A percentile compares a stretch with the other conserved stretches of the same genome.
Evolutionary conservation across 2,797 vertebrate genomes (phyloP).

Genomic region (Aeoliscus strigatus): DNA sequence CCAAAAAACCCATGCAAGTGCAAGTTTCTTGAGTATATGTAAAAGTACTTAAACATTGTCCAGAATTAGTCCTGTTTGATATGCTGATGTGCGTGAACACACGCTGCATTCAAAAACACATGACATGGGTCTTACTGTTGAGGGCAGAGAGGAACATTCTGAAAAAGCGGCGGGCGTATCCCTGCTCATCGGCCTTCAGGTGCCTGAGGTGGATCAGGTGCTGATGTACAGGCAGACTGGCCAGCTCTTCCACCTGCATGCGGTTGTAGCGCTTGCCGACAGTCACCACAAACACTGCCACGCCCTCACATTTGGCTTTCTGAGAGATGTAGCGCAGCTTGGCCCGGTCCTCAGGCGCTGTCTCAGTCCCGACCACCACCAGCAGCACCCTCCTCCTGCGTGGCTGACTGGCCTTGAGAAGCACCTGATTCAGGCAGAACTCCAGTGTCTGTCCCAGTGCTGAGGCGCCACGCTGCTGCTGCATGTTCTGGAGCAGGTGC

Average conservation of each 20-base stretch:
- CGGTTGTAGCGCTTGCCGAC: constrained; percentile 66
- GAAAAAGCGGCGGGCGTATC: constrained; percentile 75
- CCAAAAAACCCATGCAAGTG: too few species aligned
- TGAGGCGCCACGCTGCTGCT: constrained; percentile 67
- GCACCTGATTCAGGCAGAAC: constrained; percentile 65
- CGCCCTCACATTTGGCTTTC: constrained; percentile 79
- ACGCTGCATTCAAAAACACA: too few species aligned
- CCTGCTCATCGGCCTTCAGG: constrained; percentile 57
- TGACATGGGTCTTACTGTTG: constrained; percentile 81
- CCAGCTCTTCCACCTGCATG: constrained; percentile 69
- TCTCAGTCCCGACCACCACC: constrained; percentile 71
- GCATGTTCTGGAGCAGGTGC: constrained; percentile 60
- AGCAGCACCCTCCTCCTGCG: constrained; percentile 72
- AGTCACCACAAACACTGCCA: constrained; percentile 77
- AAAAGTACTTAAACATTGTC: too few species aligned
- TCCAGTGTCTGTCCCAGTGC: constrained; percentile 74
- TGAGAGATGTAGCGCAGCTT: constrained; percentile 67
- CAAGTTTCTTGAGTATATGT: too few species aligned
- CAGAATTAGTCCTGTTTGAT: too few species aligned
- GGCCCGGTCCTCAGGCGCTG: constrained; percentile 65
- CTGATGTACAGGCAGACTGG: constrained; percentile 74
- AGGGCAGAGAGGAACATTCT: constrained; percentile 79
- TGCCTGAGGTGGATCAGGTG: constrained; percentile 73
- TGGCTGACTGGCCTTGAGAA: constrained; percentile 57
- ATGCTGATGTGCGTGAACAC: too few species aligned